phyloP scores from a whole-genome alignment of 2,888 invertebrate species.

The Zaprionus bogoriensis region DNA sequence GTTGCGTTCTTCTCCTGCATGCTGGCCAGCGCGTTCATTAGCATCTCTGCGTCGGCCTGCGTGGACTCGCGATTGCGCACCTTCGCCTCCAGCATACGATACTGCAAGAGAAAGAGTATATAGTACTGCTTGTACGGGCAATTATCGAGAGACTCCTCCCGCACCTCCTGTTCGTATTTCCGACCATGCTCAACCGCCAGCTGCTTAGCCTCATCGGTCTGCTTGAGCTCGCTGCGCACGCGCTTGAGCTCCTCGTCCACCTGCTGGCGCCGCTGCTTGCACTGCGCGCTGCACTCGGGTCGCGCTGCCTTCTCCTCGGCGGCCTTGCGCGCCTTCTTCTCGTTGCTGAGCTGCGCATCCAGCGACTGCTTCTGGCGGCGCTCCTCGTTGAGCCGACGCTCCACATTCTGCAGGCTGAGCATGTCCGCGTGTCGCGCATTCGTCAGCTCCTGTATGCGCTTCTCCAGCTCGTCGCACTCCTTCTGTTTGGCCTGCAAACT shows the following conservation, averaged over 20 bases:
- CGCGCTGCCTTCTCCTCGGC: slow-evolving; percentile 83
- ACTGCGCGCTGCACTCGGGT: slow-evolving; percentile 87
- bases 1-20: slow-evolving; percentile 96
- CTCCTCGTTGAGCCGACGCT: slow-evolving; percentile 92
- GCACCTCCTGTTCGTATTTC: slow-evolving; percentile 82
- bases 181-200: slow-evolving; percentile 81
- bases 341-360: slow-evolving; percentile 89
- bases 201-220: slow-evolving; percentile 87
- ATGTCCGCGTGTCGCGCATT: slow-evolving; percentile 90
- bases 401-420: slow-evolving; percentile 89
- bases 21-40: slow-evolving; percentile 90
- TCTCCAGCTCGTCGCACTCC: slow-evolving; percentile 94
- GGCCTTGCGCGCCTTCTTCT: slow-evolving; percentile 88
- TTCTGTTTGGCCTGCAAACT: slow-evolving; percentile 89
- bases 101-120: slow-evolving; percentile 62
- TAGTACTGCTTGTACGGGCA: too few species aligned
- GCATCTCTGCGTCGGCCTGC: slow-evolving; percentile 87
- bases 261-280: slow-evolving; percentile 87
- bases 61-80: slow-evolving; percentile 81
- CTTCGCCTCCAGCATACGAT: slow-evolving; percentile 81
- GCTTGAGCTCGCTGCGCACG: slow-evolving; percentile 86
- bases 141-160: background rate
- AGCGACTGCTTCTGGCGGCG: slow-evolving; percentile 89
- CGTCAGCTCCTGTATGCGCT: slow-evolving; percentile 89
- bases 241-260: slow-evolving; percentile 88